These are phyloP conservation scores for Chelonia mydas DNA, from an alignment of 2,797 vertebrate species.

Conservation along the genomic window DNA sequence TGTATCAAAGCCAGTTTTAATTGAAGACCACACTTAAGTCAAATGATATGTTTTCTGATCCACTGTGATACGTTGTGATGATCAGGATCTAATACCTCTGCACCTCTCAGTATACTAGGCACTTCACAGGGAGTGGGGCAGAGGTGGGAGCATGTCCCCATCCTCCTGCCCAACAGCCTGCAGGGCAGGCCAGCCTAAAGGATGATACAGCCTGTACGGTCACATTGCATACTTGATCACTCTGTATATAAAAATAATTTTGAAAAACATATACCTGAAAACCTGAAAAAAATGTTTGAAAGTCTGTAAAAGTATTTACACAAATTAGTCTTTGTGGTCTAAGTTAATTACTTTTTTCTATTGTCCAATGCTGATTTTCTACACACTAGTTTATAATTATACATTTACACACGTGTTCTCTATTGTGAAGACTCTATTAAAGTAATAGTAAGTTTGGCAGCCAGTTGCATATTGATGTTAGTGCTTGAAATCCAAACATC, in stretches of 20 bases:
- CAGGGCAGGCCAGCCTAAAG: not conserved
- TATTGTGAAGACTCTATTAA: not conserved
- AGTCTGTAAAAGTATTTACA: not conserved
- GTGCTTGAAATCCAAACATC: not conserved
- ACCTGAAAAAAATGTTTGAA: conserved; percentile 22
- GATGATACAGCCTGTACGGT: not conserved
- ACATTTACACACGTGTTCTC: not conserved
- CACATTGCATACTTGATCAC: not conserved
- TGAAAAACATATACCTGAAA: not conserved
- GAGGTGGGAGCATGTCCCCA: not conserved
- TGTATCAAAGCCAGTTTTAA: conserved; percentile 7
- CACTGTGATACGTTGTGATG: not conserved
- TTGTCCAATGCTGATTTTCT: not conserved
- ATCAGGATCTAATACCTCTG: not conserved
- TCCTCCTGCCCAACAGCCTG: not conserved
- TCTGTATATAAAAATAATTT: not conserved
- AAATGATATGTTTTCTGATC: not conserved
- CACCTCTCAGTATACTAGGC: not conserved
- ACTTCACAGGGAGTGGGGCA: not conserved
- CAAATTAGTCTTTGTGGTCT: not conserved
- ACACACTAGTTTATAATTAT: not conserved
- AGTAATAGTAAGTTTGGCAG: not conserved
- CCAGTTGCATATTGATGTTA: not conserved
- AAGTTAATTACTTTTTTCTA: not conserved
- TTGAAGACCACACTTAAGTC: not conserved